A percentile compares a stretch with the other conserved stretches of the same genome.
phyloP scores from a whole-genome alignment of 2,888 invertebrate genomes.

The Nephrotoma guestfalica region DNA sequence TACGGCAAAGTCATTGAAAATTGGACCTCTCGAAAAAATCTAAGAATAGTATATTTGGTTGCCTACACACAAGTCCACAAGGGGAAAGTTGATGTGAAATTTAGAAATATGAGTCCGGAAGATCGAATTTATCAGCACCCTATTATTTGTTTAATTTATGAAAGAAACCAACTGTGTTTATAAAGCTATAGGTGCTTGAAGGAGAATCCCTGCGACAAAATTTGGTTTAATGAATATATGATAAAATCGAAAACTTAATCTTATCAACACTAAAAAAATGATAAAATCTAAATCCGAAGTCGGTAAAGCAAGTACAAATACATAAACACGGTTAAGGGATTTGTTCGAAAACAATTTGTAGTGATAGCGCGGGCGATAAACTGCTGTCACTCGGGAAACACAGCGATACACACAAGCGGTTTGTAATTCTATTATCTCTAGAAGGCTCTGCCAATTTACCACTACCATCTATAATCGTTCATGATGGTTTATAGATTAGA shows the following conservation, averaged over 20 bases:
- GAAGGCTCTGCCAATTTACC: too few species aligned
- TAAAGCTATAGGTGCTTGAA: too few species aligned
- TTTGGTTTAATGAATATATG: neutral
- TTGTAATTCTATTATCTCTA: neutral
- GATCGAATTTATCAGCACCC: too few species aligned
- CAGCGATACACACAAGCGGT: neutral
- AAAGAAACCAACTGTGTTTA: too few species aligned
- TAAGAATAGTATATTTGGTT: too few species aligned
- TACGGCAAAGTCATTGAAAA: too few species aligned
- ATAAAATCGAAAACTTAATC: neutral
- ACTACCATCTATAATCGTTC: neutral
- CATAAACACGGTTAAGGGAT: neutral
- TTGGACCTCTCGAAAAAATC: too few species aligned
- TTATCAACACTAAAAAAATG: neutral
- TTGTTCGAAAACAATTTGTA: neutral
- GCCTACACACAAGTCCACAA: too few species aligned
- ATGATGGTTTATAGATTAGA: neutral
- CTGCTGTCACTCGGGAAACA: neutral
- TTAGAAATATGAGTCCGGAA: too few species aligned
- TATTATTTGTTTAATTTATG: too few species aligned
- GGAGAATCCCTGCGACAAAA: too few species aligned
- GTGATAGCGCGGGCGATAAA: neutral
- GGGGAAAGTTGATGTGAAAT: too few species aligned
- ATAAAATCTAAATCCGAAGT: neutral
- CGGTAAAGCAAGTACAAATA: neutral